Conservation (phyloP, 2,797 vertebrate genomes). For the Kryptopterus vitreolus region DNA sequence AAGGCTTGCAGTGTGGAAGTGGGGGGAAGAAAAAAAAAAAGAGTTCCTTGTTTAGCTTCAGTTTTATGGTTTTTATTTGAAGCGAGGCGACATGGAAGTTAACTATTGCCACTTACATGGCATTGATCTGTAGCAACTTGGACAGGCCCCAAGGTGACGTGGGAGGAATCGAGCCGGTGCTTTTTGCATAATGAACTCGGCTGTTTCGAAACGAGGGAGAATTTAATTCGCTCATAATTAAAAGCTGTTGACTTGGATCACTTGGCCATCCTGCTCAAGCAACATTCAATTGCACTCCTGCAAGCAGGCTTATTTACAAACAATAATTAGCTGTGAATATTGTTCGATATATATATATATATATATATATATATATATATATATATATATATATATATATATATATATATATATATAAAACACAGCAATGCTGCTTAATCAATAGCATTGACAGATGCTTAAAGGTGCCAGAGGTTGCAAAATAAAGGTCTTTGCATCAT, state of each 20-base stretch:
- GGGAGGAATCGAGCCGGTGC: conserved; percentile 40
- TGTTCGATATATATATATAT: neutral
- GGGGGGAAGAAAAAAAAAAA: conserved; percentile 28
- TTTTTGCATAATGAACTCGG: conserved; percentile 44
- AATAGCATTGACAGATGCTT: conserved; percentile 4
- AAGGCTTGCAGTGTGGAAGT: conserved; percentile 35
- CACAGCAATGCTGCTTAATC: conserved; percentile 5
- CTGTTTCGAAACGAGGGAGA: conserved; percentile 36
- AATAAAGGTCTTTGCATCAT: neutral
- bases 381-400: neutral
- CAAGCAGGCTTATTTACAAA: conserved; percentile 44
- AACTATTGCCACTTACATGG: conserved; percentile 51
- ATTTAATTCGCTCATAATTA: conserved; percentile 48
- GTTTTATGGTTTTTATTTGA: conserved; percentile 58
- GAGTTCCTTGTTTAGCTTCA: conserved; percentile 50
- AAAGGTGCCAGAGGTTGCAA: conserved; percentile 9
- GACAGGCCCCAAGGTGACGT: conserved; percentile 47
- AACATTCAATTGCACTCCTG: conserved; percentile 23
- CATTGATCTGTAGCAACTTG: conserved; percentile 51
- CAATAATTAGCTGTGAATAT: conserved; percentile 49
- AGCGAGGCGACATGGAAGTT: conserved; percentile 47
- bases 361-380: neutral
- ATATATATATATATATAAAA: neutral
- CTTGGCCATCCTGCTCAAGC: conserved; percentile 25
- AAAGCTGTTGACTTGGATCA: conserved; percentile 45